Evolutionary conservation across 2,888 invertebrate genomes (phyloP), one percentile per base, ranked within the genome.

Genomic region (Aphodius sticticus): DNA sequence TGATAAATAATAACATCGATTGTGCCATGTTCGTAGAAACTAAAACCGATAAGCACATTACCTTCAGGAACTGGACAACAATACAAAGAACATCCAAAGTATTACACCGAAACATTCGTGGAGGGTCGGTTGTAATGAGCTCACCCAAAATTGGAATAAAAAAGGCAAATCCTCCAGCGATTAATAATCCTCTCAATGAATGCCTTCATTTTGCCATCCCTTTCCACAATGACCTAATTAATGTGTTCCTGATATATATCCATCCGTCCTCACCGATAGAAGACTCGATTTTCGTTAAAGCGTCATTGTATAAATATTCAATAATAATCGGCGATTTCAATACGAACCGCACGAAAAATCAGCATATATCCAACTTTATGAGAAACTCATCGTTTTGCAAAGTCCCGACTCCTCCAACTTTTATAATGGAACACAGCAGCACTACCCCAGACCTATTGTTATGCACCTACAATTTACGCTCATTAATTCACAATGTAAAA

Each of bases 391-490:
- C 38, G 6, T 38, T 38, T 7, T 38, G 6, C 38, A 38, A 7
- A 38, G 7, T 38, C 6, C 53, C 9, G 9, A 53, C 6, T 9
- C 9, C 53, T 9, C 53, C 53, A 53, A 53, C 53, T 1, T 53
- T 53, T 53, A 53, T 7, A 7, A 53, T 53, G 3, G 53, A 53
- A 7, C 53, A 53, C 26, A 53, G 12, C 53, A 53, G 53, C 53
- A 53, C 53, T 1, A 53, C 53, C n/a, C 12, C 53, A 7, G 53
- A 53, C 53, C 1, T 53, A 12, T 12, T 53, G 53, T 15, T 78
- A 38, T 78, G 37, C 70, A 70, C 78, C 16, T 37, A 9, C 53
- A 78, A 76, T 69, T 15, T 78, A 12, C 53, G n/a, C 12, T 70
- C 6, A 26, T 72, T 16, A 53, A 38, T 78, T 76, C 69, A 78